Evolutionary conservation across 1,140 invertebrate species (phyloP), one percentile per base, ranked within the genome.

Genomic region (Temnothorax curvispinosus): DNA sequence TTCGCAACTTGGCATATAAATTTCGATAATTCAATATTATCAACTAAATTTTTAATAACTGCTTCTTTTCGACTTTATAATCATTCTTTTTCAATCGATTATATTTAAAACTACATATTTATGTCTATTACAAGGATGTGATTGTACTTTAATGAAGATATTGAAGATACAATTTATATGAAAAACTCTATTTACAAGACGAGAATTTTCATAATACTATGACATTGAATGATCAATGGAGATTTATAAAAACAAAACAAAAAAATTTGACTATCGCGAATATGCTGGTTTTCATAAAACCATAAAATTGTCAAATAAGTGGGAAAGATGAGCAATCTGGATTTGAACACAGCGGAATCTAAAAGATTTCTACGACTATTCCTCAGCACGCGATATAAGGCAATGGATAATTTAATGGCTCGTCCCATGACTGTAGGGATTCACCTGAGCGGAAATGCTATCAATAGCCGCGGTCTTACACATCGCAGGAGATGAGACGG

Each of bases 381-480:
- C 9, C n/a, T 3, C 21, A 15, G 47, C 0, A 9, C 6, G 7
- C 18, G 13, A 60, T 9, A 18, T 32, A 41, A 72, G 8, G 18
- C 56, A 62, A 41, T 18, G 54, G 54, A 84, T 60, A 84, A 84
- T 84, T 60, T 84, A 84, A 62, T 62, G 69, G 69, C 38, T 58
- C 32, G 18, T 60, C n/a, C 32, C 80, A n/a, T 38, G 27, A 54
- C 41, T 84, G 74, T 69, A 27, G 41, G 32, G 13, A 50, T 0
- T 75, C 69, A 75, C 41, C 32, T 60, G 54, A 56, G n/a, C n/a
- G 21, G 69, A 84, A 84, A 58, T 27, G 13, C 6, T 27, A 7
- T 13, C 62, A 80, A 67, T 74, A 15, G 41, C 52, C 27, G 54
- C n/a, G 54, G 54, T 81, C n/a, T 81, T 84, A 84, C 32, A 74